Base-by-base conservation (phyloP, 2,888 invertebrate genomes). In the Ectemnius cavifrons region DNA sequence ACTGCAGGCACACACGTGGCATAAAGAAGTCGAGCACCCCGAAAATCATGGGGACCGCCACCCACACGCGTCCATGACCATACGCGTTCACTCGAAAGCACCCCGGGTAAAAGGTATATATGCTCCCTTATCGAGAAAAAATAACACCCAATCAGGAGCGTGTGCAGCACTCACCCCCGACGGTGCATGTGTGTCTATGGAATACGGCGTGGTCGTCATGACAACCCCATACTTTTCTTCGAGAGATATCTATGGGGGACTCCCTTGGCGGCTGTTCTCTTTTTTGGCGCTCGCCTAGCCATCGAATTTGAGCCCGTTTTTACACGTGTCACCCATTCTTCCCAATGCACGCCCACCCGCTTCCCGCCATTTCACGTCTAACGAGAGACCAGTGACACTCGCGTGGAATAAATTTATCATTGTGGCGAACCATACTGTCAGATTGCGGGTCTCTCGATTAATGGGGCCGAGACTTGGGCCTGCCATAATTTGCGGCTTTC, bases 61-160 rank as follows among this genome's bases (percentile, higher is more conserved):
- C 37, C 37, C 37, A 37, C 37, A 37, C 37, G 37, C 37, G 37
- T 8, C 37, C 37, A 37, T 37, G 37, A 37, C 37, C 37, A 37
- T 66, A 67, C 61, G 68, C 64, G 56, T 73, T 75, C 73, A 80
- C 73, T 71, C 68, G 73, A 73, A 72, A 71, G 61, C 71, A 65
- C 71, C 72, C 70, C 61, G n/a, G 52, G 80, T 73, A 67, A 74
- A 70, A 83, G 78, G 81, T 37, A 16, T 84, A 81, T 84, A 84
- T 86, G 85, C 85, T 83, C 86, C 87, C 88, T 88, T 88, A 88
- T 87, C 86, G 87, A 83, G 85, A 85, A 86, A 81, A 88, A 89
- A 87, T 88, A 87, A 87, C 88, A 87, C 81, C 89, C 90, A 90
- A 90, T 90, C 89, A 88, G 88, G 84, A 81, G 72, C 86, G 86